Conservation (phyloP, 1,140 invertebrate genomes). For the Anastatus disparis region DNA sequence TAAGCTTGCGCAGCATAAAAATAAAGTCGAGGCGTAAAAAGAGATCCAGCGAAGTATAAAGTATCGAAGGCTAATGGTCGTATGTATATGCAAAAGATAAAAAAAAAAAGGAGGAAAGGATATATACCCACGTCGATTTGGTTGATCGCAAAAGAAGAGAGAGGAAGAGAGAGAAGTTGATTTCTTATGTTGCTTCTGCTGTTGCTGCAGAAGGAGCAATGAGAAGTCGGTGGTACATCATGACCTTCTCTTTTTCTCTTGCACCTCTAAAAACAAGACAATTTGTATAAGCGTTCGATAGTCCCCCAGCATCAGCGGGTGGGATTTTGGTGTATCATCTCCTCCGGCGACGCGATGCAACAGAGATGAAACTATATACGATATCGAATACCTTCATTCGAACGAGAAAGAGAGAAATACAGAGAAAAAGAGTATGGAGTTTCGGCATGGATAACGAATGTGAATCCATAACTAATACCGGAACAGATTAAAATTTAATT, state of each 20-base stretch:
- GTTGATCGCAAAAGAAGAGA: not conserved
- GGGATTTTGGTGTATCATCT: conserved; percentile 39
- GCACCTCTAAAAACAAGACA: conserved; percentile 49
- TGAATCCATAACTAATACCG: conserved; percentile 56
- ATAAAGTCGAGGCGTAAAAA: not conserved
- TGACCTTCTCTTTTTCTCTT: too few relatives aligned
- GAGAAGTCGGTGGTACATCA: too few relatives aligned
- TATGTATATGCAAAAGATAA: too few relatives aligned
- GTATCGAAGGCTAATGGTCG: conserved; percentile 6
- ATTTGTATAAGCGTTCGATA: conserved; percentile 48
- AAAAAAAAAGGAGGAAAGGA: too few relatives aligned
- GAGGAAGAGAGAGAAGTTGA: not conserved
- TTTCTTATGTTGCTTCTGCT: too few relatives aligned
- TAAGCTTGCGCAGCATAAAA: not conserved
- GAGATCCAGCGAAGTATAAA: conserved; percentile 13
- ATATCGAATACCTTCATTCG: too few relatives aligned
- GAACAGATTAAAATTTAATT: conserved; percentile 59
- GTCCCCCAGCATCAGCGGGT: conserved; percentile 46
- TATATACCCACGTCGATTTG: not conserved
- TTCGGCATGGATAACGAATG: conserved; percentile 46
- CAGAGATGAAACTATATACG: too few relatives aligned
- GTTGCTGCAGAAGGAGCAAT: too few relatives aligned
- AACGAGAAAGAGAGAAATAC: not conserved
- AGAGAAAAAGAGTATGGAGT: not conserved
- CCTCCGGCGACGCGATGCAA: not conserved